Evolutionary conservation across 2,888 invertebrate genomes (phyloP).

Genomic region (Polydrusus tereticollis): DNA sequence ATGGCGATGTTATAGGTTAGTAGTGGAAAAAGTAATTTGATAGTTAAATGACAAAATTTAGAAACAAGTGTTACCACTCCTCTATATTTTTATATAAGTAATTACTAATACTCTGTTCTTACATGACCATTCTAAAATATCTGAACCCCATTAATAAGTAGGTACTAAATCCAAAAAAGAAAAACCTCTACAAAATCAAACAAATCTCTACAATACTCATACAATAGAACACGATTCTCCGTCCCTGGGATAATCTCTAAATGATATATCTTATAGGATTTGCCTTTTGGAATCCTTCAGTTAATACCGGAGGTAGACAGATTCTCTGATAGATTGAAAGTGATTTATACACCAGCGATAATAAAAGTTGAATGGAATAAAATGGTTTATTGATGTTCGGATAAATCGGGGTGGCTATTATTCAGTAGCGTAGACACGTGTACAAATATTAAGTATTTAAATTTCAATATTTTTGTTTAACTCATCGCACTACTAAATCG

Average conservation of each 20-base stretch:
- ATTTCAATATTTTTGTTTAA: too few species aligned
- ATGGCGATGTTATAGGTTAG: too few species aligned
- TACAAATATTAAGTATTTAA: too few species aligned
- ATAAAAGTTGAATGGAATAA: conserved; percentile 12
- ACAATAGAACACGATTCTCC: conserved; percentile 7
- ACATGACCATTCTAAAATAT: too few species aligned
- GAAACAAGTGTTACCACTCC: too few species aligned
- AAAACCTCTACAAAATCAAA: not conserved
- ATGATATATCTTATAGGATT: conserved; percentile 17
- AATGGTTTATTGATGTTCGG: conserved; percentile 27
- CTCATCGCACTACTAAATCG: too few species aligned
- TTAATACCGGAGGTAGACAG: conserved; percentile 28
- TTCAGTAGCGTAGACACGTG: not conserved
- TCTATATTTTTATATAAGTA: too few species aligned
- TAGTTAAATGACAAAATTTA: too few species aligned
- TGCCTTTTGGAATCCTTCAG: not conserved
- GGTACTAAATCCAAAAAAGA: not conserved
- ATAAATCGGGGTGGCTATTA: conserved; percentile 13
- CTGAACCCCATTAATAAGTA: too few species aligned
- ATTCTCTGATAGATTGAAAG: conserved; percentile 29
- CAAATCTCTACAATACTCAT: not conserved
- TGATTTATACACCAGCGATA: conserved; percentile 25
- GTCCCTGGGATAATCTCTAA: not conserved
- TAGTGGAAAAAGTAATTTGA: too few species aligned
- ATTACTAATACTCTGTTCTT: too few species aligned